phyloP scores from a whole-genome alignment of 2,113 vertebrate species.

The Abramis brama region DNA sequence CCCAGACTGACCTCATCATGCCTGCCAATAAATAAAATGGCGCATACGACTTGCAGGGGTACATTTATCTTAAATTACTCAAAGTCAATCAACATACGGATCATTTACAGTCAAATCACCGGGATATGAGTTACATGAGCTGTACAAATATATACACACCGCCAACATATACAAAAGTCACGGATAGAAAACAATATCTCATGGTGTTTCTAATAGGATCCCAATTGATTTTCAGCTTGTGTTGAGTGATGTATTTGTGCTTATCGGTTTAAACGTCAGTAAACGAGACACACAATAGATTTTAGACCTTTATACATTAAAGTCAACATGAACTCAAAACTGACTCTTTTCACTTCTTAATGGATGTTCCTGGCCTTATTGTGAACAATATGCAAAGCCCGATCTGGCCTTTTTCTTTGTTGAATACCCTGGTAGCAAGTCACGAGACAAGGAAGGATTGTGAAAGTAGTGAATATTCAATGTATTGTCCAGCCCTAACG shows the following conservation, averaged over 20 bases:
- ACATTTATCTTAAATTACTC: background rate
- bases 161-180: background rate
- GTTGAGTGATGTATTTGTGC: slow-evolving; percentile 26
- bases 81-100: background rate
- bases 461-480: background rate
- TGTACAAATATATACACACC: slow-evolving; percentile 19
- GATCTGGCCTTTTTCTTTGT: too few relatives aligned
- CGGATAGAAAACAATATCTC: background rate
- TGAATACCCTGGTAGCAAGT: slow-evolving; percentile 2
- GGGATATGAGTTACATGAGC: background rate
- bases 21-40: background rate
- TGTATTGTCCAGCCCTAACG: background rate
- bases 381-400: background rate
- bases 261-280: slow-evolving; percentile 2
- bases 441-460: background rate
- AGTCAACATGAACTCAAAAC: background rate
- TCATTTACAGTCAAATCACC: slow-evolving; percentile 4
- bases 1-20: background rate
- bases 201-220: background rate
- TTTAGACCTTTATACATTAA: background rate
- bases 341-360: background rate
- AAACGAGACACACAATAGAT: background rate
- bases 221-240: background rate
- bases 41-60: background rate
- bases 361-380: background rate